Conservation (phyloP, 2,888 invertebrate species). For the Octodonta nipae region DNA sequence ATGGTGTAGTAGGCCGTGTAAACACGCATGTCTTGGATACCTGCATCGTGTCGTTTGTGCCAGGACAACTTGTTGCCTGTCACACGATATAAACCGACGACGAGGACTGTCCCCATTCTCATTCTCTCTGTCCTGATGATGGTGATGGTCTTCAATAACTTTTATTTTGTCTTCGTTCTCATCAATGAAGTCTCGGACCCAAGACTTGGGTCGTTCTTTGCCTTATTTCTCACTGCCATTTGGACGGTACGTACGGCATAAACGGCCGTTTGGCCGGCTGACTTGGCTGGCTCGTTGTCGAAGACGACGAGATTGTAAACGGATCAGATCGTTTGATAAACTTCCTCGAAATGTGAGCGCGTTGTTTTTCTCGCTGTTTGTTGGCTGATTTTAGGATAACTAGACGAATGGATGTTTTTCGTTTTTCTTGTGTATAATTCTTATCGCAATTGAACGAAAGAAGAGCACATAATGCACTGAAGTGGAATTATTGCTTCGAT, state of each 20-base stretch:
- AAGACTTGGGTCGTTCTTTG: too few relatives aligned
- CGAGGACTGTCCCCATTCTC: conserved; percentile 2
- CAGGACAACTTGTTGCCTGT: conserved; percentile 28
- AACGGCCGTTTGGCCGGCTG: too few relatives aligned
- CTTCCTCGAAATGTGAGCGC: conserved; percentile 1
- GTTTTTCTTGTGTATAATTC: background rate
- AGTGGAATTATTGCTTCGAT: too few relatives aligned
- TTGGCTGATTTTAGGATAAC: conserved; percentile 1
- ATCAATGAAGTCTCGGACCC: conserved; percentile 9
- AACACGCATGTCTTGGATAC: conserved; percentile 25
- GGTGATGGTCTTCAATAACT: conserved; percentile 11
- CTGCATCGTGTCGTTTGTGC: conserved; percentile 26
- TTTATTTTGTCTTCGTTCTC: conserved; percentile 12
- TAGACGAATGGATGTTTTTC: background rate
- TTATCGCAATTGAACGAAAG: too few relatives aligned
- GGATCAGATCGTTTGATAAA: conserved; percentile 1
- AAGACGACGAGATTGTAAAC: too few relatives aligned
- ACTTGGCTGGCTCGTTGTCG: too few relatives aligned
- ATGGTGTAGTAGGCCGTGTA: conserved; percentile 21
- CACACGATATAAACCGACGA: too few relatives aligned
- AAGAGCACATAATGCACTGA: too few relatives aligned
- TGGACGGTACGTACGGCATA: too few relatives aligned
- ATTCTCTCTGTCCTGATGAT: too few relatives aligned
- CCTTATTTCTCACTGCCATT: too few relatives aligned
- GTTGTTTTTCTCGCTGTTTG: conserved; percentile 1